A percentile compares a stretch with the other conserved stretches of the same genome.
phyloP scores from a whole-genome alignment of 2,113 vertebrate species.

The Choloepus hoffmanni region DNA sequence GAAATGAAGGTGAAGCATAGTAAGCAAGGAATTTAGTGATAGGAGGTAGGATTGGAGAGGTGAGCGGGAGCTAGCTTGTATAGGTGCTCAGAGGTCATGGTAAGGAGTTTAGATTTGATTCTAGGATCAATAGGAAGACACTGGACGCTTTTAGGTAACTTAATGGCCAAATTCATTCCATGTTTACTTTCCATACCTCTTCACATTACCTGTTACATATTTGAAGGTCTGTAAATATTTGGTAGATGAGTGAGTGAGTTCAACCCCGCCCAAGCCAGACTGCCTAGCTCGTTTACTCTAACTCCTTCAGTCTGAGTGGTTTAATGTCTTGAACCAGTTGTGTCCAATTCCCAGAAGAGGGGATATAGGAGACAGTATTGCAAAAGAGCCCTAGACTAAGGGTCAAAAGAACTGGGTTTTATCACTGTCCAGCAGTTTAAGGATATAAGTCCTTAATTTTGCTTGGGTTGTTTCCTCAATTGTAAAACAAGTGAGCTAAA shows the following conservation, averaged over 20 bases:
- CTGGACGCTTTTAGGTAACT: not conserved
- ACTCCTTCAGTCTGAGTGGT: no score
- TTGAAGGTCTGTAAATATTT: not conserved
- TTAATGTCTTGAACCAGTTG: not conserved
- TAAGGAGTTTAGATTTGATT: not conserved
- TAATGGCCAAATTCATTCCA: not conserved
- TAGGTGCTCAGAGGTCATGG: not conserved
- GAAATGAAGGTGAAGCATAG: not conserved
- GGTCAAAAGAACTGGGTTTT: not conserved
- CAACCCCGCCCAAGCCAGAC: not conserved
- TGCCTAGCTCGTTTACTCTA: not conserved
- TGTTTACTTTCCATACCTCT: not conserved
- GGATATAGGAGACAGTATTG: not conserved
- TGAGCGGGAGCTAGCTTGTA: not conserved
- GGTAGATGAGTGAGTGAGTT: not conserved
- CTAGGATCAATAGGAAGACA: not conserved
- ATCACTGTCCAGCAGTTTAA: not conserved
- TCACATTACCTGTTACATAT: not conserved
- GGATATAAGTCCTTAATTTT: not conserved
- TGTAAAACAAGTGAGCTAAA: not conserved
- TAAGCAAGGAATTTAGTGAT: not conserved
- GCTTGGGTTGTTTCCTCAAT: not conserved
- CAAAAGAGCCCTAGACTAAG: not conserved
- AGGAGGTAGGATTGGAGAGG: fast-evolving
- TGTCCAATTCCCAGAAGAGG: not conserved